Percentiles rank a stretch among this genome's conserved stretches.
Conservation (phyloP, 1,140 invertebrate species). For the Rhopalosiphum padi region DNA sequence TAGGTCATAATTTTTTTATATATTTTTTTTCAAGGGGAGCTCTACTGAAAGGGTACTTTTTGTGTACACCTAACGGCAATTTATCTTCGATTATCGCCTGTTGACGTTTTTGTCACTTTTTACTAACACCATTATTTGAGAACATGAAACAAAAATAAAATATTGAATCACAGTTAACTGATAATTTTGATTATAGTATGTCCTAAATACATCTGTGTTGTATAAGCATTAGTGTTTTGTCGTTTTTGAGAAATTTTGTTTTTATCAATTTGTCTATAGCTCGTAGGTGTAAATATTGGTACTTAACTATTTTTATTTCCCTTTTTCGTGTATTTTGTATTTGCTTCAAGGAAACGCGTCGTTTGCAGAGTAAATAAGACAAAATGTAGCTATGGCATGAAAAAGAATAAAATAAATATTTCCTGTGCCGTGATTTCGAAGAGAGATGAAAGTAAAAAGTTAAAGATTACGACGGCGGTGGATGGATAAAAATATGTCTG, state of each 20-base stretch:
- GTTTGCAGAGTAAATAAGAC: conserved; percentile 30
- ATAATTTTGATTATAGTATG: not conserved
- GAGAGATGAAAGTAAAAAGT: conserved; percentile 49
- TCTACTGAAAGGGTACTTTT: not conserved
- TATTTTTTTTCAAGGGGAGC: not conserved
- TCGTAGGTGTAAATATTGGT: not conserved
- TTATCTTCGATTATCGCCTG: conserved; percentile 52
- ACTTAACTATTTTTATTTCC: not conserved
- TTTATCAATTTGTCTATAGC: not conserved
- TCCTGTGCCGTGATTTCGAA: conserved; percentile 16
- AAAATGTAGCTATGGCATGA: not conserved
- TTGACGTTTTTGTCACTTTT: conserved; percentile 27
- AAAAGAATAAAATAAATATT: conserved; percentile 42
- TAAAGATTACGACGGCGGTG: conserved; percentile 30
- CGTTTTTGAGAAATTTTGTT: not conserved
- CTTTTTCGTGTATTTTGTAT: not conserved
- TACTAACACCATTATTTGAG: not conserved
- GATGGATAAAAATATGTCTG: conserved; percentile 53
- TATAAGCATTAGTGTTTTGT: not conserved
- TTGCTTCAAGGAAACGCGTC: not conserved
- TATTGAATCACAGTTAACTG: not conserved
- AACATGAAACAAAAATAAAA: not conserved
- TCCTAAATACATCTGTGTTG: not conserved
- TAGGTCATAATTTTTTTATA: conserved; percentile 38
- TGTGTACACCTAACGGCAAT: conserved; percentile 38